phyloP scores from a whole-genome alignment of 2,888 invertebrate species.

The Pseudanteris insignis region DNA sequence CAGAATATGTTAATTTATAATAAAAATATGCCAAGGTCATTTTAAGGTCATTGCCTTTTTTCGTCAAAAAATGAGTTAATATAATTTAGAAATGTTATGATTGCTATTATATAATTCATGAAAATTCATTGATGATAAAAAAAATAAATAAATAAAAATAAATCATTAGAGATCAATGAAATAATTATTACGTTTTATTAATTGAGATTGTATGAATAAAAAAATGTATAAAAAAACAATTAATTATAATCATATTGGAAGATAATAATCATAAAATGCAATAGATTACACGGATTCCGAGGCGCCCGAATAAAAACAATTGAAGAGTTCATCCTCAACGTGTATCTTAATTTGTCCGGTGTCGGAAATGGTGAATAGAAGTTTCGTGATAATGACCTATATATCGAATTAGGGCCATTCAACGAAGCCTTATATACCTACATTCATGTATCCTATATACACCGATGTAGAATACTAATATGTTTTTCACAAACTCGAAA shows the following conservation, averaged over 20 bases:
- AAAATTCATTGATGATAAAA: too few species aligned
- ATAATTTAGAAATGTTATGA: too few species aligned
- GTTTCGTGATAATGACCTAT: constrained; percentile 48
- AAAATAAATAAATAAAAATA: too few species aligned
- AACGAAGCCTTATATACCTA: constrained; percentile 44
- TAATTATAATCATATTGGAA: too few species aligned
- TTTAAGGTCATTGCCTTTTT: constrained; percentile 21
- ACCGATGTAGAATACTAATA: constrained; percentile 27
- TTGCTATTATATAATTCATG: too few species aligned
- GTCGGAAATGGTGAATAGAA: constrained; percentile 40
- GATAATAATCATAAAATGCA: not conserved
- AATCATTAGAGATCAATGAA: too few species aligned
- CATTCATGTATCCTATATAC: constrained; percentile 32
- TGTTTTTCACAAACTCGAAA: constrained; percentile 33
- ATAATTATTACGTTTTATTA: too few species aligned
- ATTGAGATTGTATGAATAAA: too few species aligned
- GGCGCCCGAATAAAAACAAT: constrained; percentile 16
- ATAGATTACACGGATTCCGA: not conserved
- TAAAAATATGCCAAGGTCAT: constrained; percentile 35
- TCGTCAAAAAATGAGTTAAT: too few species aligned
- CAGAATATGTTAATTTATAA: too few species aligned
- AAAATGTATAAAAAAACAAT: too few species aligned
- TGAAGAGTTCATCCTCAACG: constrained; percentile 19
- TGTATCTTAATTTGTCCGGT: constrained; percentile 25
- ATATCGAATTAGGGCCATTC: constrained; percentile 47